A percentile compares a stretch with the other conserved stretches of the same genome.
Conservation (phyloP, 2,797 vertebrate genomes). For the Molossus molossus region DNA sequence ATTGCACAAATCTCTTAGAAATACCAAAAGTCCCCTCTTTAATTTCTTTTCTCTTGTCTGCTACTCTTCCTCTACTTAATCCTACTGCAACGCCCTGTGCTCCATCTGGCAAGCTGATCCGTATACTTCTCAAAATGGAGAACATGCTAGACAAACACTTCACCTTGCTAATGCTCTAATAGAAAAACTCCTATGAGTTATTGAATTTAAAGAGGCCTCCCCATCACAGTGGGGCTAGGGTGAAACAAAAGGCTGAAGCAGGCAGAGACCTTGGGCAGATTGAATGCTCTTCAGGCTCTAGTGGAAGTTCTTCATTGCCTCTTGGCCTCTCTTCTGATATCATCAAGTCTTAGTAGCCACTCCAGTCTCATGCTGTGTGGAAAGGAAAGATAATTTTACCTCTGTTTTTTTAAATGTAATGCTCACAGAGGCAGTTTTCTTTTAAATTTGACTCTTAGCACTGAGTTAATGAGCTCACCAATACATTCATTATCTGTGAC, state of each 20-base stretch:
- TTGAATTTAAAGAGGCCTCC: constrained; percentile 8
- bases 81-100: not conserved
- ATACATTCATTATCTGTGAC: constrained; percentile 23
- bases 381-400: constrained; percentile 65
- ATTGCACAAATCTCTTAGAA: not conserved
- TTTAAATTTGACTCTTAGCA: constrained; percentile 2
- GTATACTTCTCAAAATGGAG: constrained; percentile 21
- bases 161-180: not conserved
- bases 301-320: constrained; percentile 28
- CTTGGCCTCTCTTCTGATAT: constrained; percentile 54
- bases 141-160: not conserved
- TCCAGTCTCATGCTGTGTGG: not conserved
- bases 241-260: not conserved
- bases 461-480: constrained; percentile 3
- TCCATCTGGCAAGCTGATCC: not conserved
- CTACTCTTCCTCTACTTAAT: not conserved
- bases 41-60: not conserved
- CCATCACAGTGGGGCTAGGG: not conserved
- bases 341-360: constrained; percentile 9
- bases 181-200: constrained; percentile 33
- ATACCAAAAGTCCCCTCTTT: not conserved
- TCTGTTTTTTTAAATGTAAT: constrained; percentile 54
- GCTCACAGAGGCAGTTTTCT: not conserved
- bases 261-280: constrained; percentile 6
- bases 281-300: not conserved